phyloP scores from a whole-genome alignment of 2,888 invertebrate genomes.

The Parnassius mnemosyne region DNA sequence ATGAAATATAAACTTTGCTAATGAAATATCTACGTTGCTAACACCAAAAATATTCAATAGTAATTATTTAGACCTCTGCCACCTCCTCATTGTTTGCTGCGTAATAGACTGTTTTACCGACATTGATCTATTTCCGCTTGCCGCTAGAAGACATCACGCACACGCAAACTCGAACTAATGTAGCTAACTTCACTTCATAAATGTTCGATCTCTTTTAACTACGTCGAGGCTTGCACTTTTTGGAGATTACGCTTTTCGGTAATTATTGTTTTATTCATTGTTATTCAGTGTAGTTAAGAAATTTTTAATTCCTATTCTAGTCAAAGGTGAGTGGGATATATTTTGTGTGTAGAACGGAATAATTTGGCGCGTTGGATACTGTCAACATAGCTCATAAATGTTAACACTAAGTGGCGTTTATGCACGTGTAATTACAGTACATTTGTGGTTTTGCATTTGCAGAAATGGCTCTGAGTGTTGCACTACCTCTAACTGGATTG shows the following conservation, averaged over 20 bases:
- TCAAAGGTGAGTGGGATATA: constrained; percentile 45
- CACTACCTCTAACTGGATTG: constrained; percentile 80
- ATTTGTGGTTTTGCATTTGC: constrained; percentile 60
- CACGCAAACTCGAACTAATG: constrained; percentile 57
- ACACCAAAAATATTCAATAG: constrained; percentile 21
- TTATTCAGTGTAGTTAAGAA: constrained; percentile 41
- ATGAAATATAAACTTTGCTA: background rate
- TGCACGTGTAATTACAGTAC: constrained; percentile 73
- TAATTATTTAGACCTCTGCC: constrained; percentile 19
- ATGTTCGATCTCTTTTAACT: constrained; percentile 77
- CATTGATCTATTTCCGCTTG: constrained; percentile 67
- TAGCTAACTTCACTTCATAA: constrained; percentile 71
- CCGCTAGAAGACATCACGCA: constrained; percentile 71
- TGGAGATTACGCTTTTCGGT: constrained; percentile 73
- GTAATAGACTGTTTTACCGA: constrained; percentile 64
- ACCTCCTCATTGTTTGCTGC: constrained; percentile 47
- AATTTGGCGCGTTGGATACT: constrained; percentile 74
- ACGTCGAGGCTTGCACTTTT: constrained; percentile 75
- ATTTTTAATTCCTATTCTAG: constrained; percentile 39
- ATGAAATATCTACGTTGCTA: background rate
- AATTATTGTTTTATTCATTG: constrained; percentile 65
- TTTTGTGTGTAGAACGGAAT: constrained; percentile 46
- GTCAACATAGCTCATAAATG: constrained; percentile 70
- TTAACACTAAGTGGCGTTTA: constrained; percentile 60
- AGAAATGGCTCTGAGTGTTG: constrained; percentile 83